These are phyloP conservation scores for Engystomops pustulosus DNA, from an alignment of 2,113 vertebrate species.

Conservation along the genomic window DNA sequence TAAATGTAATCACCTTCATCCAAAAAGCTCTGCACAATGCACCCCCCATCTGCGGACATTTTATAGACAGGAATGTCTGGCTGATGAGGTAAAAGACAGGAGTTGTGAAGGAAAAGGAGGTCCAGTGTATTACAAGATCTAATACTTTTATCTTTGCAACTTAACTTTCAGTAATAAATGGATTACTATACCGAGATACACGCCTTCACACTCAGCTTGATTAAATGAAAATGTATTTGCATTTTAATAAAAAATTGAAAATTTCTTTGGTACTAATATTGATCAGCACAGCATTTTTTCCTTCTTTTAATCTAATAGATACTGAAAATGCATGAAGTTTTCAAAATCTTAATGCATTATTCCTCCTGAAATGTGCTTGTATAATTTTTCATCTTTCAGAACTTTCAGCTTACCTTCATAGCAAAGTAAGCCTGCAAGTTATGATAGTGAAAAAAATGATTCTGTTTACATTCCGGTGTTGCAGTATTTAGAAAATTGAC, in stretches of 20 bases:
- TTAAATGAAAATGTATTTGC: neutral
- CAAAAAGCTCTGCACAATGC: no score
- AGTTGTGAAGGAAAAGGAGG: no score
- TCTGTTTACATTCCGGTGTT: neutral
- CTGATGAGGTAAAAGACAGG: no score
- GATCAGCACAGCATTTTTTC: conserved; percentile 1
- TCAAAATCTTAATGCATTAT: neutral
- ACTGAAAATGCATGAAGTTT: neutral
- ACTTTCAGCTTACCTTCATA: neutral
- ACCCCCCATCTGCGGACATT: no score
- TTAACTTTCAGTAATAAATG: neutral
- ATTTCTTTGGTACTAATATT: conserved; percentile 23
- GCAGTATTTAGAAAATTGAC: neutral
- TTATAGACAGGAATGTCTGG: no score
- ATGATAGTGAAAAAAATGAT: no score
- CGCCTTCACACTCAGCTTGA: conserved; percentile 29
- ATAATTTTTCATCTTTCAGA: neutral
- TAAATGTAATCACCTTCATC: no score
- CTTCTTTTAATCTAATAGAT: conserved; percentile 4
- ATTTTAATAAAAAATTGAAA: neutral
- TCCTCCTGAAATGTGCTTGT: neutral
- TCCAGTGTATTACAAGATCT: no score
- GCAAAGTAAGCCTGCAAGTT: neutral
- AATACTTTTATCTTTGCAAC: no score
- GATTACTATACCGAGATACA: neutral